Evolutionary conservation across 1,140 invertebrate genomes (phyloP).

Genomic region (Heliothis virescens): DNA sequence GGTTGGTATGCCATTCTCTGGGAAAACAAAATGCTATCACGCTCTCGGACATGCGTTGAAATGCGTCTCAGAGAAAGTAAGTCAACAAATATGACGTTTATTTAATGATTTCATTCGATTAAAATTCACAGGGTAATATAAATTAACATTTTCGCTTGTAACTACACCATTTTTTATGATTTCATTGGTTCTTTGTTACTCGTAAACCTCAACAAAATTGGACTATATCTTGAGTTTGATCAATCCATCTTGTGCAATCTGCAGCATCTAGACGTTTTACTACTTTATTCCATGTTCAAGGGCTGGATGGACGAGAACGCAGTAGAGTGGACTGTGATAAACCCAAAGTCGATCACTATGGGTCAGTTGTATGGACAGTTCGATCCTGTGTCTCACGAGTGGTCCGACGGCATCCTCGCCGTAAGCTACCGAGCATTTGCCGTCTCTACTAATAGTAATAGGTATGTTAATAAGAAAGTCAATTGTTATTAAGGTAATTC

Average conservation of each 20-base stretch:
- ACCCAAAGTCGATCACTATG: slow-evolving; percentile 98
- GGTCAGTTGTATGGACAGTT: slow-evolving; percentile 98
- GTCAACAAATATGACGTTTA: neutral
- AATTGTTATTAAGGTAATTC: no score
- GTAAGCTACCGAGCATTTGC: slow-evolving; percentile 97
- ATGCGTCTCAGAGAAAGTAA: slow-evolving; percentile 92
- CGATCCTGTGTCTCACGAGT: slow-evolving; percentile 97
- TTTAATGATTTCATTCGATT: neutral
- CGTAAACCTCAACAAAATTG: no score
- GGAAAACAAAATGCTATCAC: slow-evolving; percentile 93
- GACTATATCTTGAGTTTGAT: no score
- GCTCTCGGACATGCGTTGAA: slow-evolving; percentile 92
- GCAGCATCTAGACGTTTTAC: no score
- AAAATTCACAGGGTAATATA: no score
- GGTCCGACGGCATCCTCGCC: slow-evolving; percentile 97
- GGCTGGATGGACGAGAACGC: slow-evolving; percentile 93
- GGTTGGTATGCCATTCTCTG: slow-evolving; percentile 96
- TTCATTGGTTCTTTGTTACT: no score
- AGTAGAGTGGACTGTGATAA: slow-evolving; percentile 96
- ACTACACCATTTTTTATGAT: no score
- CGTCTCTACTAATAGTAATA: slow-evolving; percentile 91
- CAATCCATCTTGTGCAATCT: no score
- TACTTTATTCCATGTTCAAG: slow-evolving; percentile 60
- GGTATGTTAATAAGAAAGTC: slow-evolving; percentile 69
- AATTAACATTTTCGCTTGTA: no score